phyloP scores from a whole-genome alignment of 1,140 invertebrate species.

The Rhagoletis zephyria region DNA sequence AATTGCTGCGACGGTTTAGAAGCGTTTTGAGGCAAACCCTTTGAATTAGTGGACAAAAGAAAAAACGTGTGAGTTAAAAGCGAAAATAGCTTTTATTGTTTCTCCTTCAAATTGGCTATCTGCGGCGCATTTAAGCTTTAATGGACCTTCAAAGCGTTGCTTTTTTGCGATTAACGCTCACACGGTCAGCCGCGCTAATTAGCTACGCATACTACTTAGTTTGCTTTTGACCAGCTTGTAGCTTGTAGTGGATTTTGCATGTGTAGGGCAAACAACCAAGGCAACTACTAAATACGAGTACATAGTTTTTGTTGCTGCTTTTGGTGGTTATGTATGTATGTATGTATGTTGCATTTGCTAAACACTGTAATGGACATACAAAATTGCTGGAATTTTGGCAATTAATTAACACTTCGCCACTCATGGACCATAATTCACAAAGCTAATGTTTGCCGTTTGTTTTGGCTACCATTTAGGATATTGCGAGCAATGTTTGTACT shows the following conservation, averaged over 20 bases:
- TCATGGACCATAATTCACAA: not conserved
- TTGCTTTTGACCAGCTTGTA: not conserved
- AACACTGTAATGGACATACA: not conserved
- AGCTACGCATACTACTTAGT: not conserved
- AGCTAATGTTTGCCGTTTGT: not conserved
- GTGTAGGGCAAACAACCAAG: not conserved
- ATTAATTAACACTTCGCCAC: slow-evolving; percentile 7
- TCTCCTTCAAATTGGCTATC: not conserved
- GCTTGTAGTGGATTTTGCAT: not conserved
- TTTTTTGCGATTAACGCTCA: not conserved
- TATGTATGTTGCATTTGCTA: not conserved
- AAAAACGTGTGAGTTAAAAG: not conserved
- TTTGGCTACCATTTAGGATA: not conserved
- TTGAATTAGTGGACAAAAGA: not conserved
- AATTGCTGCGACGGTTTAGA: no score
- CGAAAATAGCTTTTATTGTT: not conserved
- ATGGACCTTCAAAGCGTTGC: not conserved
- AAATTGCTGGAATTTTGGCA: not conserved
- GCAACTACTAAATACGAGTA: not conserved
- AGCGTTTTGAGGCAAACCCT: not conserved
- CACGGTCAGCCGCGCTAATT: not conserved
- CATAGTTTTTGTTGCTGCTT: not conserved
- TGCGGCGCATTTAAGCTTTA: slow-evolving; percentile 2
- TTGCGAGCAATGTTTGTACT: no score
- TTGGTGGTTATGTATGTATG: no score